Evolutionary conservation across 2,888 invertebrate species (phyloP), one percentile per base, ranked within the genome.

Genomic region (Sussaba pulchella): DNA sequence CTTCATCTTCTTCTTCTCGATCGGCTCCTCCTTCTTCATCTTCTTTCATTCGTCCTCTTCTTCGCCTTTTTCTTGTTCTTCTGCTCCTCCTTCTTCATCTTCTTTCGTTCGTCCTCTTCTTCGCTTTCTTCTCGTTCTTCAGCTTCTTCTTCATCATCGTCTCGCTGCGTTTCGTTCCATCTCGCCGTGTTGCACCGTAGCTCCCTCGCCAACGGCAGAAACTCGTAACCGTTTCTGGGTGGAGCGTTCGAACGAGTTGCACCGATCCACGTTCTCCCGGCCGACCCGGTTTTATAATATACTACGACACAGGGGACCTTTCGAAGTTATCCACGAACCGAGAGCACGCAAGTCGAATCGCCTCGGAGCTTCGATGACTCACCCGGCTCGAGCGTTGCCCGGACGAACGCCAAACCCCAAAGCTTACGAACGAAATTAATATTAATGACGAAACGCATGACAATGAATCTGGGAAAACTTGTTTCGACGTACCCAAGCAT

Each of bases 351-450:
- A 67, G 45, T 71, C 45, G 61, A 67, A 76, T 76, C 72, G 45
- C 59, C 63, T 63, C 72, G 76, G 63, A 43, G 69, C 43, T 54
- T 26, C 54, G 54, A 54, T 81, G 81, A 81, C 76, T 81, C 81
- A 81, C 57, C 76, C 41, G 41, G 63, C 59, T 41, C 47, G 67
- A 54, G 47, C 63, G 76, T 72, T 67, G 71, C 47, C 61, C 39
- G 31, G 66, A 80, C 41, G 72, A 81, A 61, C 61, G 63, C 50
- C 61, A 14, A 72, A 69, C 26, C 66, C 41, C 57, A 47, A 66
- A 57, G 71, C 39, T 63, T 52, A 67, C 76, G 63, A 72, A 76
- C 63, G 19, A 17, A 57, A 76, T 76, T 73, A 81, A 77, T 81
- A 73, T 81, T 73, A 77, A 81, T 77, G 73, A 64, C 73, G 67